Evolutionary conservation across 2,113 vertebrate species (phyloP).

Genomic region (Gymnocephalus cernua): DNA sequence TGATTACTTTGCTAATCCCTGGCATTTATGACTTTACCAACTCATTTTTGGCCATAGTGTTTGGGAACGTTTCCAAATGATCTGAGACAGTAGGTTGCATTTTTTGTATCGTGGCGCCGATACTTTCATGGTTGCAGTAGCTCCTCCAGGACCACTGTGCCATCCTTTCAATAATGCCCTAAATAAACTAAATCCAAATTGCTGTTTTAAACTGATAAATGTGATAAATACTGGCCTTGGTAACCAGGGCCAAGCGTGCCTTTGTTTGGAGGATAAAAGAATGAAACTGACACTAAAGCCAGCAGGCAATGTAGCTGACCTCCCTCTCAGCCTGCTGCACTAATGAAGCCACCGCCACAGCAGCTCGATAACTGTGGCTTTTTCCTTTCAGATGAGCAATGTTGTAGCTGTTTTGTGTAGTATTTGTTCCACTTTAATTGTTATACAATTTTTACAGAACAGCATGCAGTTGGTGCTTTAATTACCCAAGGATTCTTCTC

Average conservation of each 20-base stretch:
- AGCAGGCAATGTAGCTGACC: slow-evolving; percentile 59
- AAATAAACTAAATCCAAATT: slow-evolving; percentile 47
- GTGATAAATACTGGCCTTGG: slow-evolving; percentile 40
- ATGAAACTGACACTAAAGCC: slow-evolving; percentile 58
- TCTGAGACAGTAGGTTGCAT: not conserved
- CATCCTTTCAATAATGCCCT: slow-evolving; percentile 24
- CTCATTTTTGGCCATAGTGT: not conserved
- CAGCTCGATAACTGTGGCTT: slow-evolving; percentile 27
- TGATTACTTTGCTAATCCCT: slow-evolving; percentile 15
- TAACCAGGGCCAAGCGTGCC: slow-evolving; percentile 25
- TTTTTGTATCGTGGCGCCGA: not conserved
- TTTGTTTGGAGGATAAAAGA: slow-evolving; percentile 67
- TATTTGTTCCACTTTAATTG: slow-evolving; percentile 37
- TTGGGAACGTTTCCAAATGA: not conserved
- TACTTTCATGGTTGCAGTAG: not conserved
- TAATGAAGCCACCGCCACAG: slow-evolving; percentile 57
- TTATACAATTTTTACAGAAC: slow-evolving; percentile 12
- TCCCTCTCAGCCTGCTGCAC: slow-evolving; percentile 35
- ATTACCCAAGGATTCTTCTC: slow-evolving; percentile 25
- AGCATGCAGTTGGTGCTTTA: slow-evolving; percentile 24
- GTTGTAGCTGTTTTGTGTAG: not conserved
- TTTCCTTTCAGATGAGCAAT: slow-evolving; percentile 38
- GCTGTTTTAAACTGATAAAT: slow-evolving; percentile 58
- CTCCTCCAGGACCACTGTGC: not conserved
- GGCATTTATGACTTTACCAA: not conserved